phyloP scores from a whole-genome alignment of 2,113 vertebrate species.

The Bujurquina vittata region DNA sequence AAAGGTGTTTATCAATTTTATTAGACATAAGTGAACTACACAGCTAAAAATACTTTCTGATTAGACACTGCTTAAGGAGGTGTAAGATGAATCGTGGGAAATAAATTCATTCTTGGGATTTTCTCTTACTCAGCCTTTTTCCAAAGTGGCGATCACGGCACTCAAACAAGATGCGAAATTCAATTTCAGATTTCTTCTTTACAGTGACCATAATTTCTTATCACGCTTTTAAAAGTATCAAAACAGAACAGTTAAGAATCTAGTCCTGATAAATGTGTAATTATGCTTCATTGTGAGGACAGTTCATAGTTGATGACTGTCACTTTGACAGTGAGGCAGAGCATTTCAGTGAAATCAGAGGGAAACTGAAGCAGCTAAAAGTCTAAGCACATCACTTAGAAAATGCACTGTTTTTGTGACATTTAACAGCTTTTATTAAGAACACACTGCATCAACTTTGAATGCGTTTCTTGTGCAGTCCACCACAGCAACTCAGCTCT shows the following conservation, averaged over 20 bases:
- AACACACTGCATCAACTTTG: neutral
- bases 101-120: neutral
- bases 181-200: neutral
- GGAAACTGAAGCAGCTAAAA: neutral
- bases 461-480: conserved; percentile 1
- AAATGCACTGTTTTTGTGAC: neutral
- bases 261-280: neutral
- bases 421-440: neutral
- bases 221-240: neutral
- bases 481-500: conserved; percentile 14
- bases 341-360: neutral
- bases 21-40: neutral
- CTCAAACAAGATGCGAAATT: neutral
- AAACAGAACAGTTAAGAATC: neutral
- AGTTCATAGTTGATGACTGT: neutral
- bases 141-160: neutral
- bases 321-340: neutral
- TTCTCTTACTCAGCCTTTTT: neutral
- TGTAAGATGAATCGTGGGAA: neutral
- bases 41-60: neutral
- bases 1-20: neutral
- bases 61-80: neutral
- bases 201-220: neutral
- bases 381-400: neutral
- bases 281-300: neutral